Percentiles rank a stretch among this genome's conserved stretches.
Conservation (phyloP, 2,797 vertebrate genomes). For the Harpagifer antarcticus region DNA sequence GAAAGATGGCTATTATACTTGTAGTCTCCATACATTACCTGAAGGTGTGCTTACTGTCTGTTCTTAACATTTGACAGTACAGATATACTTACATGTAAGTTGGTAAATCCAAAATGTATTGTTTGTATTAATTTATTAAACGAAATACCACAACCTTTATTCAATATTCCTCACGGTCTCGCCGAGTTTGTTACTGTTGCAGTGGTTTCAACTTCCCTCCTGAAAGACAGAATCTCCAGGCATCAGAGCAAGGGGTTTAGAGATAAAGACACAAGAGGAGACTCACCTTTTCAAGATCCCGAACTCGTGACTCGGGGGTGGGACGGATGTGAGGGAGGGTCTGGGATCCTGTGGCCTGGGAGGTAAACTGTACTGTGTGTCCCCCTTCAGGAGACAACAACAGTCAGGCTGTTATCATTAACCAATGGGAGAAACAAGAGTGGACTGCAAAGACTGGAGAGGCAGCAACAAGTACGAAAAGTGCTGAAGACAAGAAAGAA, state of each 20-base stretch:
- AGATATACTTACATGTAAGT: neutral
- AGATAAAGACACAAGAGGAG: slow-evolving; percentile 71
- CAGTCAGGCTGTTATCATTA: slow-evolving; percentile 82
- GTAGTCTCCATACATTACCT: neutral
- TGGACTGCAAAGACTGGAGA: slow-evolving; percentile 65
- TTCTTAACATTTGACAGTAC: neutral
- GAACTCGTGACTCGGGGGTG: slow-evolving; percentile 54
- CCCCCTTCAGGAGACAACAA: slow-evolving; percentile 85
- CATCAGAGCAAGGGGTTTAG: slow-evolving; percentile 38
- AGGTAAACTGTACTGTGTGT: slow-evolving; percentile 82
- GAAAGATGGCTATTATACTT: neutral
- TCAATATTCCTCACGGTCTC: neutral
- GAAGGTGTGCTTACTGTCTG: neutral
- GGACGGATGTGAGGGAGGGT: slow-evolving; percentile 69
- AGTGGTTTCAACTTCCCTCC: slow-evolving; percentile 30
- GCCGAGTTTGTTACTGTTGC: slow-evolving; percentile 2
- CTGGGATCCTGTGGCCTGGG: slow-evolving; percentile 73
- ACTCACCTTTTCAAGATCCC: slow-evolving; percentile 76
- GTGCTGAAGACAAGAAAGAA: slow-evolving; percentile 61
- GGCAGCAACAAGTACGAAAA: slow-evolving; percentile 63
- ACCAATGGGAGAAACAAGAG: slow-evolving; percentile 69
- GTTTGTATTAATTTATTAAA: neutral
- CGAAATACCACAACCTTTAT: neutral
- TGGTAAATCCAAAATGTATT: neutral
- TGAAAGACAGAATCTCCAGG: slow-evolving; percentile 63